Percentiles rank a stretch among this genome's conserved stretches.
Evolutionary conservation across 2,113 vertebrate species (phyloP).

Genomic region (Archilochus colubris): DNA sequence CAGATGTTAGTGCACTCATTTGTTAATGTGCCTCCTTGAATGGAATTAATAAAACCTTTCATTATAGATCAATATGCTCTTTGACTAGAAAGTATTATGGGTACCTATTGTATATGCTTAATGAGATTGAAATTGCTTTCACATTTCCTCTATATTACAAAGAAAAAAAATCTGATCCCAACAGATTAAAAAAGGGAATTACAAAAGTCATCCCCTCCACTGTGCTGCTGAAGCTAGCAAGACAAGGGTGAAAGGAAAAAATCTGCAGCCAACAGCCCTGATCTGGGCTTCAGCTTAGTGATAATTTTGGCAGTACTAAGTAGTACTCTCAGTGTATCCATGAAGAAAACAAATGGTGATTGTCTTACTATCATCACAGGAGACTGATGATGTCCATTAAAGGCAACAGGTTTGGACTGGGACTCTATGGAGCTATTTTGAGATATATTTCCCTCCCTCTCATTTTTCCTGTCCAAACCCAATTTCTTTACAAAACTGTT

Average conservation of each 20-base stretch:
- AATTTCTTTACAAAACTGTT: background rate
- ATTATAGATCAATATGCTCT: conserved; percentile 37
- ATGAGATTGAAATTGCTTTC: conserved; percentile 37
- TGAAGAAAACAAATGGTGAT: background rate
- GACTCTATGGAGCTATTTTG: background rate
- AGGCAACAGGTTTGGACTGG: background rate
- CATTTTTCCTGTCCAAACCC: background rate
- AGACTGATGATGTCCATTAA: background rate
- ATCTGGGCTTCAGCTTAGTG: background rate
- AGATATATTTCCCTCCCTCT: background rate
- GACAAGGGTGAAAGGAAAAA: background rate
- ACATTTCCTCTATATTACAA: conserved; percentile 1
- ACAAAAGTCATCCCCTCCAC: background rate
- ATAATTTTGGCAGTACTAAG: background rate
- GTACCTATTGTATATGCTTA: conserved; percentile 20
- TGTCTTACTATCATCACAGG: background rate
- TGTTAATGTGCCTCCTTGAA: conserved; percentile 17
- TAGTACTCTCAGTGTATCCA: background rate
- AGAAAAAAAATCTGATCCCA: conserved; percentile 9
- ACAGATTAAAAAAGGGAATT: conserved; percentile 31
- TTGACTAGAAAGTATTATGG: conserved; percentile 14
- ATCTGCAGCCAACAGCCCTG: background rate
- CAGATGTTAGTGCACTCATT: conserved; percentile 9
- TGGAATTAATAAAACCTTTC: conserved; percentile 48
- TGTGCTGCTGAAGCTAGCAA: background rate